Percentiles rank a stretch among this genome's conserved stretches.
phyloP scores from a whole-genome alignment of 2,888 invertebrate genomes.

The Drosophila tanythrix region DNA sequence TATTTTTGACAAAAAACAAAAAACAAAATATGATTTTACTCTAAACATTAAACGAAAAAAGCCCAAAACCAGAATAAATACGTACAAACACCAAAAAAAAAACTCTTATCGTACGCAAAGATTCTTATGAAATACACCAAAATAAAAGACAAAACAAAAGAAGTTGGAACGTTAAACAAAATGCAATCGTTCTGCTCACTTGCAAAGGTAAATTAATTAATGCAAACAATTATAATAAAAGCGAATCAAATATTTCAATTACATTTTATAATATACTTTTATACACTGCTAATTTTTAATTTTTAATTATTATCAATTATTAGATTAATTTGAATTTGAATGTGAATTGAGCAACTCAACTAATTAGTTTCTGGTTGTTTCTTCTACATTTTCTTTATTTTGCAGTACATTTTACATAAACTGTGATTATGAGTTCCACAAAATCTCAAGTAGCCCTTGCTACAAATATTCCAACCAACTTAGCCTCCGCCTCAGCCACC shows the following conservation, averaged over 20 bases:
- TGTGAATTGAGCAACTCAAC: not conserved
- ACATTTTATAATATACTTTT: not conserved
- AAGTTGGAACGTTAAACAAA: conserved; percentile 56
- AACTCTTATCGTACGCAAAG: conserved; percentile 50
- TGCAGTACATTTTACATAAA: conserved; percentile 81
- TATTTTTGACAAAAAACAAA: conserved; percentile 57
- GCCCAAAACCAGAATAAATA: conserved; percentile 42
- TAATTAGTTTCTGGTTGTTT: not conserved
- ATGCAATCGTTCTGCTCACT: conserved; percentile 74
- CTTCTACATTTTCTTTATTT: conserved; percentile 12
- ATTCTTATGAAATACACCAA: conserved; percentile 70
- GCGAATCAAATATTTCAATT: not conserved
- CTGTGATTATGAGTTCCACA: conserved; percentile 85
- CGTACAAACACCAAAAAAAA: conserved; percentile 50
- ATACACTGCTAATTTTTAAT: too few species aligned
- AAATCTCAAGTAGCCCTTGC: conserved; percentile 85
- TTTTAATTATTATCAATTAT: not conserved
- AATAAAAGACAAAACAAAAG: conserved; percentile 45
- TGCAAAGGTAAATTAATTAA: conserved; percentile 60
- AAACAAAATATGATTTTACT: conserved; percentile 69
- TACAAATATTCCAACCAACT: conserved; percentile 84
- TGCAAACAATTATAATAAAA: not conserved
- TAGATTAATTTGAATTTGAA: not conserved
- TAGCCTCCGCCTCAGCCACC: conserved; percentile 78
- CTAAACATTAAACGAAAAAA: conserved; percentile 31